Percentiles rank a stretch among this genome's conserved stretches.
Conservation (phyloP, 2,113 vertebrate genomes). For the Astatoreochromis straeleni region DNA sequence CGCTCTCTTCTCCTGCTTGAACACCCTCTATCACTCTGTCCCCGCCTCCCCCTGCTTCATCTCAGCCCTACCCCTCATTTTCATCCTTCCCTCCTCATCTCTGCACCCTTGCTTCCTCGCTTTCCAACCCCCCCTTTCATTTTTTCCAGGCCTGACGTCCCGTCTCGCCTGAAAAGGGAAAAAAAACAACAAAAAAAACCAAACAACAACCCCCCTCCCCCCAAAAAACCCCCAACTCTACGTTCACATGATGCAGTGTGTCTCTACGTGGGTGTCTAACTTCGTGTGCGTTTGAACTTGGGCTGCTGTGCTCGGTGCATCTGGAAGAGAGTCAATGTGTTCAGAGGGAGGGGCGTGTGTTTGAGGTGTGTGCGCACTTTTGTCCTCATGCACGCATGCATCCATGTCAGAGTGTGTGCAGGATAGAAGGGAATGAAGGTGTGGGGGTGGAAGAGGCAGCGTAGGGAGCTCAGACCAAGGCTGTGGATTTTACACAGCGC, state of each 20-base stretch:
- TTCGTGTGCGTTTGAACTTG: constrained; percentile 24
- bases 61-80: constrained; percentile 54
- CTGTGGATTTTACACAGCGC: constrained; percentile 59
- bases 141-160: constrained; percentile 33
- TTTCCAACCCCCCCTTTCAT: constrained; percentile 7
- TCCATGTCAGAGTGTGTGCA: neutral
- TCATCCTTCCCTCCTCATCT: constrained; percentile 17
- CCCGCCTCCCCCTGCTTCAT: constrained; percentile 47
- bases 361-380: neutral
- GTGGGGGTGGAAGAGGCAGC: neutral
- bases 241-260: constrained; percentile 16
- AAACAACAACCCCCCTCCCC: neutral
- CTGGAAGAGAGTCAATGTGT: constrained; percentile 32
- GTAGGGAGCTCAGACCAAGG: constrained; percentile 34
- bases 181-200: neutral
- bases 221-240: neutral
- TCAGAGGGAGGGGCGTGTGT: constrained; percentile 10
- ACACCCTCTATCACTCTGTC: constrained; percentile 48
- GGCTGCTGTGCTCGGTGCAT: neutral
- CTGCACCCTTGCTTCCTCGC: constrained; percentile 4
- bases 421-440: neutral
- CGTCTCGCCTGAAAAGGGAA: constrained; percentile 23
- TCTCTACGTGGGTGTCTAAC: constrained; percentile 25
- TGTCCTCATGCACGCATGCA: constrained; percentile 22
- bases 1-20: constrained; percentile 50